Evolutionary conservation across 2,113 vertebrate genomes (phyloP).

Genomic region (Rhinopithecus roxellana): DNA sequence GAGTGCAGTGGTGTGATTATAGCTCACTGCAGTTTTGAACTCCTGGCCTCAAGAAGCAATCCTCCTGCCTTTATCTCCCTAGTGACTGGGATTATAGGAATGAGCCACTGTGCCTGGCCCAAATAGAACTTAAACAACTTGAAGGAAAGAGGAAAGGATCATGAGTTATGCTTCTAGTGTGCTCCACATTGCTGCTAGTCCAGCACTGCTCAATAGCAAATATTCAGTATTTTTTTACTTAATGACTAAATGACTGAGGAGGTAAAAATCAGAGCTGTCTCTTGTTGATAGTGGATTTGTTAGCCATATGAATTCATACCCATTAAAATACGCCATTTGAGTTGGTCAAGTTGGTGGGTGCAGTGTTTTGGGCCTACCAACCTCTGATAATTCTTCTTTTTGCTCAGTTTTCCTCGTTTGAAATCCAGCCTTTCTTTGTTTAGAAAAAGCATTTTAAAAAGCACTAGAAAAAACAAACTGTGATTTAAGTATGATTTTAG

Average conservation of each 20-base stretch:
- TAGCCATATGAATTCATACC: not conserved
- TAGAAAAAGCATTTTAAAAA: not conserved
- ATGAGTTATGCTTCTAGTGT: not conserved
- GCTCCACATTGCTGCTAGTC: not conserved
- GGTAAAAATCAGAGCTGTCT: not conserved
- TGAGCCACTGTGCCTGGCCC: not conserved
- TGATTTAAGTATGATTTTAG: not conserved
- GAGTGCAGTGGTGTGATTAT: not conserved
- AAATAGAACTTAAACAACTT: not conserved
- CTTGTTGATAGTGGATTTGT: not conserved
- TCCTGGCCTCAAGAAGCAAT: not conserved
- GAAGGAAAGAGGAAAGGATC: not conserved
- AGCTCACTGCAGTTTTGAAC: not conserved
- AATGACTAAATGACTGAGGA: not conserved
- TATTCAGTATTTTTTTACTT: not conserved
- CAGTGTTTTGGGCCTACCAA: not conserved
- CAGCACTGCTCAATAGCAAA: not conserved
- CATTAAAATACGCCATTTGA: not conserved
- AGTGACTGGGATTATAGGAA: not conserved
- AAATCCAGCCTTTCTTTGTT: not conserved
- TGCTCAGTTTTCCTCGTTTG: not conserved
- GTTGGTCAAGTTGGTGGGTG: not conserved
- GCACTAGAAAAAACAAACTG: no score
- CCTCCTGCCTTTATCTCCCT: not conserved
- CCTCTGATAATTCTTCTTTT: not conserved